phyloP scores from a whole-genome alignment of 64 coral and sea anemone species.

The Stylophora pistillata region DNA sequence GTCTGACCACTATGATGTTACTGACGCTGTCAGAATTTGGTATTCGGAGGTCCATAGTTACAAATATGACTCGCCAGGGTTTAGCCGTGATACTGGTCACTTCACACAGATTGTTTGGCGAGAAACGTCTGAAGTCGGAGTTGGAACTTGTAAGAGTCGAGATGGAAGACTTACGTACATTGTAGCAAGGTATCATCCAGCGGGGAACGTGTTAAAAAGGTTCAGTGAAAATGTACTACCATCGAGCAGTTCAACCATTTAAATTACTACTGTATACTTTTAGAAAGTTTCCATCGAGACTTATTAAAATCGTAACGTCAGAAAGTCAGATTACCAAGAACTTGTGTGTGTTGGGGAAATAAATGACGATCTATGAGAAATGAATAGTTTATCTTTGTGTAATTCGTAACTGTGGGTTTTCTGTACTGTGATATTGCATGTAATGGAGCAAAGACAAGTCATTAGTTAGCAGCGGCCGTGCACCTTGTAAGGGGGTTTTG shows the following conservation, averaged over 20 bases:
- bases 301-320: too few species aligned
- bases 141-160: slow-evolving; percentile 77
- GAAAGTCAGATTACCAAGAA: too few species aligned
- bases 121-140: slow-evolving; percentile 72
- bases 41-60: slow-evolving; percentile 82
- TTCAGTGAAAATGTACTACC: slow-evolving; percentile 80
- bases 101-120: slow-evolving; percentile 96
- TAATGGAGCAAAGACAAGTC: too few species aligned
- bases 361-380: too few species aligned
- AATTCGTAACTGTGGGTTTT: too few species aligned
- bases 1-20: slow-evolving; percentile 45
- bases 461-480: too few species aligned
- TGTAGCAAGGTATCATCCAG: slow-evolving; percentile 80
- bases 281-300: too few species aligned
- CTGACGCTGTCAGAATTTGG: slow-evolving; percentile 77
- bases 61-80: slow-evolving; percentile 70
- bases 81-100: slow-evolving; percentile 81
- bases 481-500: too few species aligned
- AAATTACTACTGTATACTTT: not conserved
- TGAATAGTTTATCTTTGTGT: too few species aligned
- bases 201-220: slow-evolving; percentile 75
- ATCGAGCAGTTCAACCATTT: not conserved
- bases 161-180: slow-evolving; percentile 86
- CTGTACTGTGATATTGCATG: too few species aligned
- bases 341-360: too few species aligned